These are phyloP conservation scores for Beaufortia kweichowensis DNA, from an alignment of 2,113 vertebrate species.

Conservation along the genomic window DNA sequence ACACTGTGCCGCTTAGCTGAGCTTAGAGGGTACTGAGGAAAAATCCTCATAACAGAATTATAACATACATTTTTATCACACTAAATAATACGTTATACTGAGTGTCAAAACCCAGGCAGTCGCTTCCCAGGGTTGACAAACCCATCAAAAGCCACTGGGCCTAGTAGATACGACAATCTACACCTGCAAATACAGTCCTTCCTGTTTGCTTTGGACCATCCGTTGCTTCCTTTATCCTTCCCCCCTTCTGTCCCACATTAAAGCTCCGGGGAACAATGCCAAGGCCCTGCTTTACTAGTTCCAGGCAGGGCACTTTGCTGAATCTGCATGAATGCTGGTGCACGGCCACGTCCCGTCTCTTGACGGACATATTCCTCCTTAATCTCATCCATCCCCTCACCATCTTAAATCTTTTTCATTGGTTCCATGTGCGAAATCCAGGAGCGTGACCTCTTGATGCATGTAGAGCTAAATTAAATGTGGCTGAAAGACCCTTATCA, in stretches of 20 bases:
- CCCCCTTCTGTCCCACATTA: slow-evolving; percentile 48
- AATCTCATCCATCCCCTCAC: slow-evolving; percentile 24
- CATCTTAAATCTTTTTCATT: slow-evolving; percentile 22
- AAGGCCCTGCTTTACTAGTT: slow-evolving; percentile 44
- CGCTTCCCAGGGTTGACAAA: slow-evolving; percentile 29
- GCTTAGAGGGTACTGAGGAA: no score
- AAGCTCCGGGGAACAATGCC: slow-evolving; percentile 45
- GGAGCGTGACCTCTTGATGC: slow-evolving; percentile 38
- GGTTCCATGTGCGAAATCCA: slow-evolving; percentile 11
- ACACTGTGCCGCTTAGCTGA: background rate
- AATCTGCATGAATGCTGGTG: slow-evolving; percentile 63
- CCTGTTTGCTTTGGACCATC: slow-evolving; percentile 75
- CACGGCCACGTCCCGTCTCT: slow-evolving; percentile 36
- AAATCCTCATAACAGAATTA: no score
- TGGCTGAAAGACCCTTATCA: slow-evolving; percentile 48
- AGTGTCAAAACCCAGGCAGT: no score
- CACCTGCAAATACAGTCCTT: slow-evolving; percentile 75
- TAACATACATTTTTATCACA: no score
- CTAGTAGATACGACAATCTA: slow-evolving; percentile 61
- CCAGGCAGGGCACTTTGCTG: slow-evolving; percentile 50
- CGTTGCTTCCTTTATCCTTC: slow-evolving; percentile 59
- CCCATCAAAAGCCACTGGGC: slow-evolving; percentile 49
- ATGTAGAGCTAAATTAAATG: slow-evolving; percentile 46
- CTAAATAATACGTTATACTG: no score
- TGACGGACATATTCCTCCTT: slow-evolving; percentile 8